Conservation (phyloP, 2,797 vertebrate species). For the Etheostoma perlongum region DNA sequence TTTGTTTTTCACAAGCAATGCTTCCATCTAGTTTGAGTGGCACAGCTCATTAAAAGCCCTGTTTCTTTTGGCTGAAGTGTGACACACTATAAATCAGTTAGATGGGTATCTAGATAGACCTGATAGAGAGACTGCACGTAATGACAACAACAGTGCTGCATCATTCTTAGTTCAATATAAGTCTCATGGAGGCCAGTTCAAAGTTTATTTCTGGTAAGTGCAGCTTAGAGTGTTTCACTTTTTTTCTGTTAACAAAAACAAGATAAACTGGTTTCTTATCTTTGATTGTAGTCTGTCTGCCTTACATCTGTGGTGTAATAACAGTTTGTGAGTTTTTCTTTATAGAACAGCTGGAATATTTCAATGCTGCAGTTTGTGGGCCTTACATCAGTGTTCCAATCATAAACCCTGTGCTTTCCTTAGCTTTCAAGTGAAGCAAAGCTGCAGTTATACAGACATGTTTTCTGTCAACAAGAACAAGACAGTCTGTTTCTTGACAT, state of each 20-base stretch:
- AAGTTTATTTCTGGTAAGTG: constrained; percentile 9
- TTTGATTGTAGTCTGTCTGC: background rate
- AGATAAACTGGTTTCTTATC: constrained; percentile 43
- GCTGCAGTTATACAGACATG: background rate
- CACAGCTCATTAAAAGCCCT: constrained; percentile 40
- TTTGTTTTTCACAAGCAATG: constrained; percentile 39
- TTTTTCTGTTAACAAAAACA: constrained; percentile 23
- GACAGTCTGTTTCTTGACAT: constrained; percentile 24
- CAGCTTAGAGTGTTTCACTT: constrained; percentile 35
- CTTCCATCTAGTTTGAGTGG: constrained; percentile 37
- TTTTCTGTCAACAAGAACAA: constrained; percentile 39
- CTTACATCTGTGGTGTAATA: background rate
- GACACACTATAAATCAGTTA: constrained; percentile 45
- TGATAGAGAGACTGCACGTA: constrained; percentile 16
- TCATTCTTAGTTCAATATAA: constrained; percentile 14
- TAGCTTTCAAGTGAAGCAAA: constrained; percentile 20
- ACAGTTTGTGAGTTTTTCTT: constrained; percentile 9
- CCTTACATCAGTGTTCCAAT: background rate
- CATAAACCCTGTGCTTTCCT: background rate
- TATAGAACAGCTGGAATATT: constrained; percentile 24
- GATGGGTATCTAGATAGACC: constrained; percentile 27
- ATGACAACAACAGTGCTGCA: background rate
- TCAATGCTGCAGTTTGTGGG: background rate
- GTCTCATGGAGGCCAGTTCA: constrained; percentile 18
- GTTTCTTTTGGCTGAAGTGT: constrained; percentile 52